Base-by-base conservation (phyloP, 2,797 vertebrate species). In the Rachycentron canadum region DNA sequence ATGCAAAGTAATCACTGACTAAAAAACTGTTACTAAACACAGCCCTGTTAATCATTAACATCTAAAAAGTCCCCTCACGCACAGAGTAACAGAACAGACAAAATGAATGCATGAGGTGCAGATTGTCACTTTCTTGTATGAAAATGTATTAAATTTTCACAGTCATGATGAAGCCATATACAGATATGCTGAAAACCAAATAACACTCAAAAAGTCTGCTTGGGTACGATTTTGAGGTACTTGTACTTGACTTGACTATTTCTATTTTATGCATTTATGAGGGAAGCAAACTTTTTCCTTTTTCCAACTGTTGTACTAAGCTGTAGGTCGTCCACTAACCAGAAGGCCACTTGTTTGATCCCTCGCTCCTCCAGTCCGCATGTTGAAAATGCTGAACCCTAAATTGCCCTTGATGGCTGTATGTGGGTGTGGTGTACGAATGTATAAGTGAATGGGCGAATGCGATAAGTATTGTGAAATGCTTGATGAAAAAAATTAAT, bases 21-120 rank as follows among this genome's bases (percentile, higher is more conserved):
- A 2, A 76, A 87, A 85, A 92, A 90, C 69, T 1, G 14, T 40
- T 86, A 77, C 30, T 38, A 45, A 62, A 69, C 88, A 78, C 85
- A 86, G 71, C 69, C 69, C 26, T 74, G 86, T 86, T 93, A 90
- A 92, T 91, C 77, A 87, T 77, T 90, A 81, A 88, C 88, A 89
- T 76, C 59, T 76, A 61, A 30, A 73, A 73, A 66, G 34, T 28
- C 36, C 73, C 55, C 26, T 69, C 53, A 26, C 69, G 49, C 26
- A 21, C 16, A 40, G 12, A 82, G 17, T 30, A 70, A 76, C 38
- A 71, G 5, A 30, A 19, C 14, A 43, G 25, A 59, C 43, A 50
- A 53, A 41, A 49, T 3, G n/a, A n/a, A n/a, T n/a, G n/a, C n/a
- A 5, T 0, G 16, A 45, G 19, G 41, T 12, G 26, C 14, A n/a